These are phyloP conservation scores for Lonchura striata DNA, from an alignment of 2,113 vertebrate genomes.

Conservation along the genomic window DNA sequence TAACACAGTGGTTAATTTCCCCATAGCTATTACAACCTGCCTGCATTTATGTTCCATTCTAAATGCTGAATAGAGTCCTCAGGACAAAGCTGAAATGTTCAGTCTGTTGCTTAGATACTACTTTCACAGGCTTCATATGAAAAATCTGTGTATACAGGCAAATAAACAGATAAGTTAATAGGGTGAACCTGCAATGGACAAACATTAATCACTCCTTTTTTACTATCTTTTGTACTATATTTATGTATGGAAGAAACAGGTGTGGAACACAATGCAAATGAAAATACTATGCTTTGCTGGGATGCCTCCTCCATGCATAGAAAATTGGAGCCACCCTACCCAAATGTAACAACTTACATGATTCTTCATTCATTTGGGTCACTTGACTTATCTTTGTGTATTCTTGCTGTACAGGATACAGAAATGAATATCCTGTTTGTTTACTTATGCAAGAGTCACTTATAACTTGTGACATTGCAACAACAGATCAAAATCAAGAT, in stretches of 20 bases:
- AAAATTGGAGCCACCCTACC: neutral
- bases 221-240: neutral
- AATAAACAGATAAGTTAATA: slow-evolving; percentile 28
- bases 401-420: neutral
- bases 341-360: neutral
- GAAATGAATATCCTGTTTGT: neutral
- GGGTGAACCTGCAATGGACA: neutral
- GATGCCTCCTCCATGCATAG: neutral
- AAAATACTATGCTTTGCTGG: neutral
- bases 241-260: neutral
- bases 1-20: neutral
- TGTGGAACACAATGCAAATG: neutral
- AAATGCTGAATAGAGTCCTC: slow-evolving; percentile 26
- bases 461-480: neutral
- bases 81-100: slow-evolving; percentile 34
- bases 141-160: neutral
- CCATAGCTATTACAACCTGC: neutral
- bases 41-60: neutral
- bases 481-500: neutral
- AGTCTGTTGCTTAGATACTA: slow-evolving; percentile 59
- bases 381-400: neutral
- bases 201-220: neutral
- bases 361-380: neutral
- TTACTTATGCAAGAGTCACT: neutral
- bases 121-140: slow-evolving; percentile 13